Conservation (phyloP, 2,797 vertebrate genomes). For the Protosalanx chinensis region DNA sequence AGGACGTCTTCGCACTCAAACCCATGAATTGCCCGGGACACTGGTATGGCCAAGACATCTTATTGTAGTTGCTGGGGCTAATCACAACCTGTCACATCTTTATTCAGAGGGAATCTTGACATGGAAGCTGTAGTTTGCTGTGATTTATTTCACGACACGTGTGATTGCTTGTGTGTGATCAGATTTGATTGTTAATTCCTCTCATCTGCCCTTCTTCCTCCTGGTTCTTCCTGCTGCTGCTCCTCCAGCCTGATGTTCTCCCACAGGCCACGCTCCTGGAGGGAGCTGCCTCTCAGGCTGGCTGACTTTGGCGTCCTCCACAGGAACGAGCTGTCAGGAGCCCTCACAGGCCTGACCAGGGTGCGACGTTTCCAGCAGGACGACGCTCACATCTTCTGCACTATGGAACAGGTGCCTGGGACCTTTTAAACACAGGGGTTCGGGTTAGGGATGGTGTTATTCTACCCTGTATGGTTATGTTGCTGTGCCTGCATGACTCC, state of each 20-base stretch:
- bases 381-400: conserved; percentile 97
- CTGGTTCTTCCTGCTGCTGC: conserved; percentile 4
- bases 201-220: neutral
- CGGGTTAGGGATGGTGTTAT: neutral
- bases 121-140: no score
- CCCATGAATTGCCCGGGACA: conserved; percentile 98
- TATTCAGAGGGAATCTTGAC: no score
- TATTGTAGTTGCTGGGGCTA: neutral
- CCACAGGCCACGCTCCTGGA: conserved; percentile 91
- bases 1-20: conserved; percentile 90
- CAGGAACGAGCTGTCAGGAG: conserved; percentile 87
- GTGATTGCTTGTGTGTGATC: neutral
- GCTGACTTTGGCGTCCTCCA: conserved; percentile 96
- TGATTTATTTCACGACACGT: no score
- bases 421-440: no score
- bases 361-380: conserved; percentile 95
- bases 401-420: conserved; percentile 81
- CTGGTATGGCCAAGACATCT: conserved; percentile 76
- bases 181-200: neutral
- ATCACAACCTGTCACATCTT: no score
- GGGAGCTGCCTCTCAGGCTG: conserved; percentile 88
- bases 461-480: neutral
- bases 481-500: neutral
- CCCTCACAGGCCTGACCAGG: conserved; percentile 85
- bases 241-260: conserved; percentile 86